Evolutionary conservation across 1,140 invertebrate species (phyloP).

Genomic region (Drosophila grimshawi): DNA sequence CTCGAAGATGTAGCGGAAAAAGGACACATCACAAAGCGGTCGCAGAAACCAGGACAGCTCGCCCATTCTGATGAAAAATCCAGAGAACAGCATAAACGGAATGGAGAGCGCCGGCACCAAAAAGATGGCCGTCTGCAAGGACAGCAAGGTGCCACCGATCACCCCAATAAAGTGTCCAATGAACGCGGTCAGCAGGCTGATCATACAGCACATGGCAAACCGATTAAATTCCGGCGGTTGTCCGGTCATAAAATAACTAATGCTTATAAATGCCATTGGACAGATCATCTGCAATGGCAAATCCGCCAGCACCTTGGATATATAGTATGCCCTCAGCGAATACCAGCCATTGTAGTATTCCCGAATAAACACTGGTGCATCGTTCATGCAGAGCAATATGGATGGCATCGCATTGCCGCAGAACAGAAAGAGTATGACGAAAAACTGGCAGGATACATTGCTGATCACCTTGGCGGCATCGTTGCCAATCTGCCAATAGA

Average conservation of each 20-base stretch:
- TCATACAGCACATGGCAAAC: conserved; percentile 88
- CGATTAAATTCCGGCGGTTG: conserved; percentile 90
- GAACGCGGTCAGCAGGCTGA: conserved; percentile 90
- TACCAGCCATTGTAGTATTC: conserved; percentile 97
- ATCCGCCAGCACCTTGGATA: conserved; percentile 94
- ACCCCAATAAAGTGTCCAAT: conserved; percentile 92
- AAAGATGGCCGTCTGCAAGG: conserved; percentile 91
- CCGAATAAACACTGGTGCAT: conserved; percentile 93
- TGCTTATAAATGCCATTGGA: conserved; percentile 90
- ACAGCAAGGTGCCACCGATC: conserved; percentile 89
- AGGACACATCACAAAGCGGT: conserved; percentile 90
- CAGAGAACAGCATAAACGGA: conserved; percentile 93
- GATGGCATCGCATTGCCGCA: conserved; percentile 95
- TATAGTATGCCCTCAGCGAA: conserved; percentile 91
- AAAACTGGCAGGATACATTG: conserved; percentile 93
- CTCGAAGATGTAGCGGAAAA: conserved; percentile 93
- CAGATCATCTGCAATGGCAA: conserved; percentile 91
- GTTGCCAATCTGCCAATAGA: conserved; percentile 92
- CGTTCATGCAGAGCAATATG: conserved; percentile 93
- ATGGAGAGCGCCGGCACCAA: conserved; percentile 92
- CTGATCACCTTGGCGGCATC: conserved; percentile 91
- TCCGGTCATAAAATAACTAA: conserved; percentile 92
- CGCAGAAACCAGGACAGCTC: conserved; percentile 90
- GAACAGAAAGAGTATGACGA: conserved; percentile 93
- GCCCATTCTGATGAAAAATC: conserved; percentile 92